A percentile compares a stretch with the other conserved stretches of the same genome.
Conservation (phyloP, 2,888 invertebrate species). For the Lithodes maja region DNA sequence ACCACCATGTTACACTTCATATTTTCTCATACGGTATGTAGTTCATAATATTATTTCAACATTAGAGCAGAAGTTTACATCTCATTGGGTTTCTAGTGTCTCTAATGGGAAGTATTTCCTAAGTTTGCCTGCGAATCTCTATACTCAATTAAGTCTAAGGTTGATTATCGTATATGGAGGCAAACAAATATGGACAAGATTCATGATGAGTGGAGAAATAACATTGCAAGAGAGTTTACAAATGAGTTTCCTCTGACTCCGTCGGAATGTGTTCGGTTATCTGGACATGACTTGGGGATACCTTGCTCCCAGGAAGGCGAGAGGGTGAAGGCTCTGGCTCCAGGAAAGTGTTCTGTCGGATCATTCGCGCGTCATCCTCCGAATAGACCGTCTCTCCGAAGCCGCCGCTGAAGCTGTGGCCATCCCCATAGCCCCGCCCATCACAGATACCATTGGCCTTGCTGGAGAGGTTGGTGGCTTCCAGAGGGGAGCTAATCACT, state of each 20-base stretch:
- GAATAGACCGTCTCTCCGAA: constrained; percentile 30
- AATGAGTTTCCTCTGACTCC: constrained; percentile 36
- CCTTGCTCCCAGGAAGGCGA: background rate
- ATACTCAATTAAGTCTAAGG: too few species aligned
- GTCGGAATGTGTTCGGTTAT: background rate
- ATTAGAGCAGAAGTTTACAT: too few species aligned
- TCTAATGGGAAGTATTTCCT: too few species aligned
- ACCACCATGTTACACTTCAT: too few species aligned
- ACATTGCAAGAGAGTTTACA: constrained; percentile 27
- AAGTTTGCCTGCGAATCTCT: too few species aligned
- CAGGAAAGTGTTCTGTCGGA: constrained; percentile 51
- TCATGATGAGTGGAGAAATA: too few species aligned
- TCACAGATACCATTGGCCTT: constrained; percentile 61
- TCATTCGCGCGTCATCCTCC: constrained; percentile 16
- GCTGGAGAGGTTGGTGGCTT: constrained; percentile 39
- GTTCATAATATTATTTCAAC: too few species aligned
- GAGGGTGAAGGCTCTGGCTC: constrained; percentile 3
- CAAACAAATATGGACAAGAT: too few species aligned
- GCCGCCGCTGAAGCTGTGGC: constrained; percentile 50
- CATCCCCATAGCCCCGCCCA: constrained; percentile 49
- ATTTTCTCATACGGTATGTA: too few species aligned
- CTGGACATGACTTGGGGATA: background rate
- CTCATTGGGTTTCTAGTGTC: too few species aligned
- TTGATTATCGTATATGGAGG: too few species aligned
- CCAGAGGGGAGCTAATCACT: constrained; percentile 47